phyloP scores from a whole-genome alignment of 1,140 invertebrate species.

The Orchestia grillus region DNA sequence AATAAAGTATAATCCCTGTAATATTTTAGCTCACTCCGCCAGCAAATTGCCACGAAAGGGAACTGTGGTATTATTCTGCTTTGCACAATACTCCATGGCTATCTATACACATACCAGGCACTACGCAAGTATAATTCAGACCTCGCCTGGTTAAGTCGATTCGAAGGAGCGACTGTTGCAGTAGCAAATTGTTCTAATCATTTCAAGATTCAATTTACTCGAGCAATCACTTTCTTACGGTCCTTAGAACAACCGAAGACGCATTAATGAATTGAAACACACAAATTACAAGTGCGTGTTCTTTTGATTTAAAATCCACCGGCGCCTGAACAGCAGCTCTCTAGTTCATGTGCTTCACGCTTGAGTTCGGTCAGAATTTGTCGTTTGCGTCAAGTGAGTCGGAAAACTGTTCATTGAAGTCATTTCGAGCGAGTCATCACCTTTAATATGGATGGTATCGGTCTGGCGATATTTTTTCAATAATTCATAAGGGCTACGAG shows the following conservation, averaged over 20 bases:
- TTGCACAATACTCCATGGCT: not conserved
- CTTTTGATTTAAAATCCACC: not conserved
- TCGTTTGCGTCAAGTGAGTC: not conserved
- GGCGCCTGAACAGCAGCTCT: not conserved
- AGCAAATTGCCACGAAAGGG: not conserved
- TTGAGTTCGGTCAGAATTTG: not conserved
- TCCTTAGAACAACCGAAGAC: not conserved
- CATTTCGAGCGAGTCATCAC: slow-evolving; percentile 30
- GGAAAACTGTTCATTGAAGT: not conserved
- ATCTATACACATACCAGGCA: not conserved
- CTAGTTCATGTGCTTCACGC: not conserved
- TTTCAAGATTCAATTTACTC: not conserved
- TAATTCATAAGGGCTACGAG: not conserved
- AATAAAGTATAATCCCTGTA: not conserved
- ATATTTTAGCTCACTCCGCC: not conserved
- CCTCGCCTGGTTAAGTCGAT: not conserved
- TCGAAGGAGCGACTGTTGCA: not conserved
- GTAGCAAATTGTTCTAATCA: not conserved
- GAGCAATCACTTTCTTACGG: not conserved
- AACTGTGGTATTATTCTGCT: not conserved
- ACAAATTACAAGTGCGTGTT: not conserved
- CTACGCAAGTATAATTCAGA: not conserved
- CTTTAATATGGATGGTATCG: slow-evolving; percentile 18
- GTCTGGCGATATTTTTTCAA: not conserved
- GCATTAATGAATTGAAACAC: not conserved